phyloP scores from a whole-genome alignment of 2,888 invertebrate genomes.

The Chouioia cunea region DNA sequence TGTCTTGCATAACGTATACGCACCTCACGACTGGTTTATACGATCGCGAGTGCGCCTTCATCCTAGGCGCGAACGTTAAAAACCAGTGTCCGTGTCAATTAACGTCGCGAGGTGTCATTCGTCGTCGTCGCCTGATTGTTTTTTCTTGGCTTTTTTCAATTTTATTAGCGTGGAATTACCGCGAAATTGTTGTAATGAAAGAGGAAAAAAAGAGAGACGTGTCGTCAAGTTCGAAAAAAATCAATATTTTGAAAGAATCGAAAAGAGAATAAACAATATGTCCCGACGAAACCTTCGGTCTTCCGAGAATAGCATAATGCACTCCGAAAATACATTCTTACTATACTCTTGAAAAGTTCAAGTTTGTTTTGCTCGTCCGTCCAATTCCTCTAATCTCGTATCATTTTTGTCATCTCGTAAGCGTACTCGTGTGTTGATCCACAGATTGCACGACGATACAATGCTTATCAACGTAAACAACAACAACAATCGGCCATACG shows the following conservation, averaged over 20 bases:
- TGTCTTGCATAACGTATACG: not conserved
- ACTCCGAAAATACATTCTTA: too few species aligned
- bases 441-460: too few species aligned
- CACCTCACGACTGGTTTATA: not conserved
- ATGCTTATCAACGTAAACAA: too few species aligned
- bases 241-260: not conserved
- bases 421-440: too few species aligned
- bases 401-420: too few species aligned
- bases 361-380: too few species aligned
- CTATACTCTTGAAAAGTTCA: too few species aligned
- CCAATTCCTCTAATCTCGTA: too few species aligned
- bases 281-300: too few species aligned
- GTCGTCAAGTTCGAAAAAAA: not conserved
- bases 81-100: constrained; percentile 14
- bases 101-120: constrained; percentile 25
- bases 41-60: not conserved
- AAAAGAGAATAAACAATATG: too few species aligned
- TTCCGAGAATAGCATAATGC: too few species aligned
- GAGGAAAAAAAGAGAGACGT: not conserved
- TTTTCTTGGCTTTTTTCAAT: constrained; percentile 18
- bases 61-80: not conserved
- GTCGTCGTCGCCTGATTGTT: constrained; percentile 8
- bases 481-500: too few species aligned
- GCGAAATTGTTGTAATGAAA: constrained; percentile 6
- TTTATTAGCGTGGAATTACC: constrained; percentile 8